A percentile compares a stretch with the other conserved stretches of the same genome.
phyloP scores from a whole-genome alignment of 2,113 vertebrate species.

The Pangasianodon hypophthalmus region DNA sequence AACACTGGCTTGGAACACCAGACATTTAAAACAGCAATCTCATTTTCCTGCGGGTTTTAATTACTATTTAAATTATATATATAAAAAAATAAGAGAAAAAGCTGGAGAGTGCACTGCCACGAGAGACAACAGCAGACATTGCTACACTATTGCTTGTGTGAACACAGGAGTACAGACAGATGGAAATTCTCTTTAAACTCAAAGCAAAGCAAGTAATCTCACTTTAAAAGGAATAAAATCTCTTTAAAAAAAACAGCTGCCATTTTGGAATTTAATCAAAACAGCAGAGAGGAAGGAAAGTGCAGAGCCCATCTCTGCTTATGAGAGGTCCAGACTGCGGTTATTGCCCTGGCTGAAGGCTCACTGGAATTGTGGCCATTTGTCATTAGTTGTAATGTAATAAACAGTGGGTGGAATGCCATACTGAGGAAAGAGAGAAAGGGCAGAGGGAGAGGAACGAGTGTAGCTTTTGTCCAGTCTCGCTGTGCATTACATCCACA shows the following conservation, averaged over 20 bases:
- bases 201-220: background rate
- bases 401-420: conserved; percentile 46
- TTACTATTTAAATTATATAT: background rate
- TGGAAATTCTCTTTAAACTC: conserved; percentile 7
- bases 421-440: background rate
- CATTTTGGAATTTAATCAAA: conserved; percentile 31
- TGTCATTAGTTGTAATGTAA: conserved; percentile 50
- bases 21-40: background rate
- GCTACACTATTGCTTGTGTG: background rate
- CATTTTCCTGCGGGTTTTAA: background rate
- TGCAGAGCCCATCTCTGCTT: conserved; percentile 27
- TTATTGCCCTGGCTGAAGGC: conserved; percentile 35
- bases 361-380: conserved; percentile 46
- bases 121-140: background rate
- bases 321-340: conserved; percentile 13
- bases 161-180: background rate
- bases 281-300: conserved; percentile 16
- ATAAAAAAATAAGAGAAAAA: background rate
- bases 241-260: background rate
- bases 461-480: conserved; percentile 31
- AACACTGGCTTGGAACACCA: background rate
- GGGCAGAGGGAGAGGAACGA: background rate
- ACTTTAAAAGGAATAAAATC: conserved; percentile 7
- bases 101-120: background rate
- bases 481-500: conserved; percentile 15